Base-by-base conservation (phyloP, 2,797 vertebrate species). In the Enteromius paludinosus region DNA sequence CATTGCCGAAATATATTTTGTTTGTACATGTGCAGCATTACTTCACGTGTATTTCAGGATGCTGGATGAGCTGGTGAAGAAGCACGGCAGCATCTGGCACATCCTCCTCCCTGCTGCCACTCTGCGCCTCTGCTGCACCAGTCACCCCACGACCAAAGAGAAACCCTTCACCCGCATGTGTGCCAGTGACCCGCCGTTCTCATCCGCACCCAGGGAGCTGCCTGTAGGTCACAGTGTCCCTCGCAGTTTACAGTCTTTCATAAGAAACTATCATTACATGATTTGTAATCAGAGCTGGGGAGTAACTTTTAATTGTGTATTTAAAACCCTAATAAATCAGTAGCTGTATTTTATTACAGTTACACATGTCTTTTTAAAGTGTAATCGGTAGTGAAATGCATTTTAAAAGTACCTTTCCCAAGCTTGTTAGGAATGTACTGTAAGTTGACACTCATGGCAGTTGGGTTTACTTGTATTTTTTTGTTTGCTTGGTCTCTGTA, bases 151-250 rank as follows among this genome's bases (percentile, higher is more conserved):
- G 2, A 86, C 71, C 3, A 43, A 71, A 28, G 81, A 76, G 20
- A 87, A 82, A 54, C 84, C 82, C 5, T 87, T 87, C 38, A 78
- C 35, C 17, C 52, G 79, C 43, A 87, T 87, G 82, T 84, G 52
- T 73, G 43, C 47, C 62, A 75, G 9, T 17, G 52, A 75, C 17
- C 41, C 78, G 5, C 54, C 38, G 7, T 38, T 73, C 30, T 75
- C 83, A 43, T 61, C 74, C 25, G 5, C 69, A 4, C 64, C 84
- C 62, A 81, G 84, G 81, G 69, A 84, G 23, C 17, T 83, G 18
- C 83, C 86, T 64, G 86, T 87, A 69, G 80, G 83, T 78, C 18
- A 25, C 25, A 3, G 49, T 52, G 17, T 72, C 28, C 8, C 15
- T 62, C 15, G 28, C 12, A 66, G 8, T 52, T 20, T 66, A 25